These are phyloP conservation scores for Cebidichthys violaceus DNA, from an alignment of 2,113 vertebrate species.

Conservation along the genomic window DNA sequence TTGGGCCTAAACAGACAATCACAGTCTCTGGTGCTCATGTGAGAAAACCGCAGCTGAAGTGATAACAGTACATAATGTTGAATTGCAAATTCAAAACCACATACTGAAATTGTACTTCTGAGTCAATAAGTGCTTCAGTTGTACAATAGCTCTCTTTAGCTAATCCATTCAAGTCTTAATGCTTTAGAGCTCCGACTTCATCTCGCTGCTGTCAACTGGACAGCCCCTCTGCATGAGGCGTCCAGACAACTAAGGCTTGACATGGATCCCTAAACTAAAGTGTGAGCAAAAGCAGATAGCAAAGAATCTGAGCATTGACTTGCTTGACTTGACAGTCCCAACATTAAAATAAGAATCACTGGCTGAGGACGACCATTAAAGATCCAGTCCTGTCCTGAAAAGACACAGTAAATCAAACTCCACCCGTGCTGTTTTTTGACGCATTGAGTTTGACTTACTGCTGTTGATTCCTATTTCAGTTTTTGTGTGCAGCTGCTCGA, in stretches of 20 bases:
- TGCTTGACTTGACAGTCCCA: constrained; percentile 55
- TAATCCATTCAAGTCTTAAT: constrained; percentile 82
- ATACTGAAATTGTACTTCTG: constrained; percentile 69
- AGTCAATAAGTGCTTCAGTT: constrained; percentile 61
- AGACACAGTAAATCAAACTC: constrained; percentile 61
- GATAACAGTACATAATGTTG: constrained; percentile 2
- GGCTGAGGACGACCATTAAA: constrained; percentile 62
- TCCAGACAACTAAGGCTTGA: constrained; percentile 77
- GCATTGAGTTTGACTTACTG: constrained; percentile 59
- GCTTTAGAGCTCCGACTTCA: constrained; percentile 71
- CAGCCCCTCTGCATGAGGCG: constrained; percentile 71
- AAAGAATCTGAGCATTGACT: constrained; percentile 69
- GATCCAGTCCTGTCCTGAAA: constrained; percentile 49
- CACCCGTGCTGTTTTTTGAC: constrained; percentile 20
- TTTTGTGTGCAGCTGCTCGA: constrained; percentile 50
- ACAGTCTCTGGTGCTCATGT: constrained; percentile 40
- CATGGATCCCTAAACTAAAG: constrained; percentile 88
- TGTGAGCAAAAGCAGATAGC: constrained; percentile 80
- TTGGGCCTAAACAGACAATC: constrained; percentile 13
- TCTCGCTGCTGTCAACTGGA: constrained; percentile 66
- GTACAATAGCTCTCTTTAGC: constrained; percentile 79
- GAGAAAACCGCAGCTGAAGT: constrained; percentile 59
- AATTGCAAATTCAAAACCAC: constrained; percentile 48
- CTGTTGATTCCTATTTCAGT: constrained; percentile 32
- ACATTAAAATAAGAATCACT: constrained; percentile 60